A percentile compares a stretch with the other conserved stretches of the same genome.
Evolutionary conservation across 92 coral and sea anemone species (phyloP).

Genomic region (Bergia puertoricense): DNA sequence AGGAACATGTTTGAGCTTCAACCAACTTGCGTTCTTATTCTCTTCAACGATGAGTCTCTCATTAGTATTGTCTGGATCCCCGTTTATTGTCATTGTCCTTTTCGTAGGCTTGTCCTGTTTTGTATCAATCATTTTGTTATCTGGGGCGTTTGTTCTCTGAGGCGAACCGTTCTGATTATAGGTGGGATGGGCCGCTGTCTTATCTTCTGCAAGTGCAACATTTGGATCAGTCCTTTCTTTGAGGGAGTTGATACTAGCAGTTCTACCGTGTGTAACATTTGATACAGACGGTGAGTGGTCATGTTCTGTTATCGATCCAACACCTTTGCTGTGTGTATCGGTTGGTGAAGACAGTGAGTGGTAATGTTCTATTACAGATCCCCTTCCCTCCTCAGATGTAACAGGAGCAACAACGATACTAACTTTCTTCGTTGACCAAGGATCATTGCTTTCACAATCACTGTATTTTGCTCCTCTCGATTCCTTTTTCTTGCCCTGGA

Average conservation of each 20-base stretch:
- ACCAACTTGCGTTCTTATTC: constrained; percentile 14
- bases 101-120: not conserved
- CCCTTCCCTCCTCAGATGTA: not conserved
- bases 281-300: not conserved
- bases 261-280: not conserved
- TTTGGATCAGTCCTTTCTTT: not conserved
- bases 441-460: not conserved
- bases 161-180: not conserved
- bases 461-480: not conserved
- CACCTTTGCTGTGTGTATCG: not conserved
- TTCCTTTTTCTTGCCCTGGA: not conserved
- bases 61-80: not conserved
- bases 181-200: not conserved
- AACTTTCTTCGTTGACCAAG: not conserved
- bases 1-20: not conserved
- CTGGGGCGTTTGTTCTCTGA: not conserved
- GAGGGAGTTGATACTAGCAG: too few relatives aligned
- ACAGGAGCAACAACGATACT: not conserved
- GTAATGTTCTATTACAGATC: not conserved
- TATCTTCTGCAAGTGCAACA: not conserved
- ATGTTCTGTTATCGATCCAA: not conserved
- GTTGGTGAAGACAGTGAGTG: too few relatives aligned
- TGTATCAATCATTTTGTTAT: not conserved
- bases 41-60: not conserved
- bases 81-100: not conserved